phyloP scores from a whole-genome alignment of 2,113 vertebrate genomes.

The Aplodontia rufa region DNA sequence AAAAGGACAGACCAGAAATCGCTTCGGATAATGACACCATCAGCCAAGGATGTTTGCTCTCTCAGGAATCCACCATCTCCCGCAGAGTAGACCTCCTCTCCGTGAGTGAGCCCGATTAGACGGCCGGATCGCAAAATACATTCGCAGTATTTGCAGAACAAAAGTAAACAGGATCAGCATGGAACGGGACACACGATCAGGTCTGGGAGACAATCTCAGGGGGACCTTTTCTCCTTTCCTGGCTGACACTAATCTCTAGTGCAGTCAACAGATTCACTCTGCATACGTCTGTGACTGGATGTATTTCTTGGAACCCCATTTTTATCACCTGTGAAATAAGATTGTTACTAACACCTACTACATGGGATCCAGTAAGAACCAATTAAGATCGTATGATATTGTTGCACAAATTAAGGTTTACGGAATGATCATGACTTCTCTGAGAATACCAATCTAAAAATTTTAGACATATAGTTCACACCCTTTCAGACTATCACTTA shows the following conservation, averaged over 20 bases:
- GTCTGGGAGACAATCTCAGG: neutral
- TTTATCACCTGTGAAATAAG: neutral
- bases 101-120: neutral
- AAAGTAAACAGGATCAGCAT: neutral
- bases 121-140: neutral
- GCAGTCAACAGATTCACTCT: neutral
- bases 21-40: neutral
- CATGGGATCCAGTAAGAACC: neutral
- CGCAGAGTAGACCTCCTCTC: neutral
- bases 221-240: neutral
- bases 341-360: neutral
- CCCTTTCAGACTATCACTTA: neutral
- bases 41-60: neutral
- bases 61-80: neutral
- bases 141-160: neutral
- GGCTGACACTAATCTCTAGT: neutral
- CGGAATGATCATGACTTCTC: neutral
- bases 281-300: no score
- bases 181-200: neutral
- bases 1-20: neutral
- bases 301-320: neutral
- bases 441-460: neutral
- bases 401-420: neutral
- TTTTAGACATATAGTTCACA: neutral
- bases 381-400: neutral